Evolutionary conservation across 2,113 vertebrate genomes (phyloP), one percentile per base, ranked within the genome.

Genomic region (Coturnix japonica): DNA sequence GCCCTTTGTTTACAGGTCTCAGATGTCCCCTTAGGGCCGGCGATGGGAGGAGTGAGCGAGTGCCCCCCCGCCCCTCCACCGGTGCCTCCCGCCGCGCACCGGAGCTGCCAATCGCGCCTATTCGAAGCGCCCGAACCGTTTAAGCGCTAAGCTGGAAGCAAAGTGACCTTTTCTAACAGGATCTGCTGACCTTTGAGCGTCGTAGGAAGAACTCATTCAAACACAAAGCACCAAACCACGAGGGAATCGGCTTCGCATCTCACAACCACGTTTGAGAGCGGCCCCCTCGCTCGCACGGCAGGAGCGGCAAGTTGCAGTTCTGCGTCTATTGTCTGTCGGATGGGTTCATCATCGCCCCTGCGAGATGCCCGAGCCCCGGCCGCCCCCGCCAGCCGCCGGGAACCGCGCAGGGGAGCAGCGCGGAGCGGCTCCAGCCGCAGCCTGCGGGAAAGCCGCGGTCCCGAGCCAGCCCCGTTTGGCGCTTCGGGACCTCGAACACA

Each of bases 131-230:
- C 74, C 78, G 87, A 81, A 92, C 77, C 61, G 61, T 85, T 82
- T 65, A 81, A 35, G 35, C 33, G 70, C 46, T 64, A 33, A 46
- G 57, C 73, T 72, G 72, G 72, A 89, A 77, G 59, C 25, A 49
- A 70, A 30, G 56, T 46, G 65, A 72, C 88, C 83, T 93, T 91
- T 95, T 78, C 49, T 63, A 51, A 71, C 63, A 28, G 72, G 59
- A 31, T 41, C 37, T 6, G 39, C 76, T 94, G 92, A 87, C 86
- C 93, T 96, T 93, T 72, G 63, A 87, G 59, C 57, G 22, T 1
- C 9, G 73, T 43, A 46, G 77, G 31, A 74, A 43, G 86, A 54
- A 91, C 63, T 49, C 41, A 44, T 35, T 79, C 28, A 33, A 84
- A 66, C 33, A 19, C 66, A 3, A 2, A 56, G 73, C 46, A 71